These are phyloP conservation scores for Brenthis hecate DNA, from an alignment of 2,888 invertebrate genomes.

Conservation along the genomic window DNA sequence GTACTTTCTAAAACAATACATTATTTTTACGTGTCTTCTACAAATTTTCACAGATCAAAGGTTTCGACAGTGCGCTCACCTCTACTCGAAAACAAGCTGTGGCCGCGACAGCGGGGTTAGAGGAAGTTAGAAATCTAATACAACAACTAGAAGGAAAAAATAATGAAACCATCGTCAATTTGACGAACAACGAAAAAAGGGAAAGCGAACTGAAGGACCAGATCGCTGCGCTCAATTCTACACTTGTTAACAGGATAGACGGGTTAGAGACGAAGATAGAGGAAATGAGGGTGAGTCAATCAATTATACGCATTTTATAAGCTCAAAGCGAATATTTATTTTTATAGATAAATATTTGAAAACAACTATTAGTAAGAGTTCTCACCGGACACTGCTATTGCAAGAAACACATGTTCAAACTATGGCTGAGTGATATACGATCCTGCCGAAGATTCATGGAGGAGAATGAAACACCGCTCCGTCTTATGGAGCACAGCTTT, in stretches of 20 bases:
- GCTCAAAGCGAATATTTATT: too few relatives aligned
- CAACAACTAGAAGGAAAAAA: constrained; percentile 62
- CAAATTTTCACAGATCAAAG: constrained; percentile 69
- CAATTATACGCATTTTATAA: too few relatives aligned
- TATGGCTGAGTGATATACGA: too few relatives aligned
- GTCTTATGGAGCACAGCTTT: too few relatives aligned
- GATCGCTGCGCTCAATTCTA: constrained; percentile 57
- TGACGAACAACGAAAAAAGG: constrained; percentile 54
- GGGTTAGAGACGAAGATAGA: constrained; percentile 62
- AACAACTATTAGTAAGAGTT: too few relatives aligned
- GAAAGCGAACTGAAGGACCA: constrained; percentile 59
- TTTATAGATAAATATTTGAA: too few relatives aligned
- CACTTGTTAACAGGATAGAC: constrained; percentile 59
- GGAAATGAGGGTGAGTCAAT: constrained; percentile 60
- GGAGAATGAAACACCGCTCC: too few relatives aligned
- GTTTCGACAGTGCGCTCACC: constrained; percentile 68
- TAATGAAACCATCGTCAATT: constrained; percentile 69
- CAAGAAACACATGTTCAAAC: too few relatives aligned
- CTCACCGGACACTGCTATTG: too few relatives aligned
- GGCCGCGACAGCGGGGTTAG: constrained; percentile 66
- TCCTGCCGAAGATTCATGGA: too few relatives aligned
- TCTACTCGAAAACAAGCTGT: constrained; percentile 70
- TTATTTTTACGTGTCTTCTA: not conserved
- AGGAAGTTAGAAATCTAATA: constrained; percentile 62
- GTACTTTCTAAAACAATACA: not conserved